Evolutionary conservation across 1,140 invertebrate species (phyloP).

Genomic region (Cotesia glomerata): DNA sequence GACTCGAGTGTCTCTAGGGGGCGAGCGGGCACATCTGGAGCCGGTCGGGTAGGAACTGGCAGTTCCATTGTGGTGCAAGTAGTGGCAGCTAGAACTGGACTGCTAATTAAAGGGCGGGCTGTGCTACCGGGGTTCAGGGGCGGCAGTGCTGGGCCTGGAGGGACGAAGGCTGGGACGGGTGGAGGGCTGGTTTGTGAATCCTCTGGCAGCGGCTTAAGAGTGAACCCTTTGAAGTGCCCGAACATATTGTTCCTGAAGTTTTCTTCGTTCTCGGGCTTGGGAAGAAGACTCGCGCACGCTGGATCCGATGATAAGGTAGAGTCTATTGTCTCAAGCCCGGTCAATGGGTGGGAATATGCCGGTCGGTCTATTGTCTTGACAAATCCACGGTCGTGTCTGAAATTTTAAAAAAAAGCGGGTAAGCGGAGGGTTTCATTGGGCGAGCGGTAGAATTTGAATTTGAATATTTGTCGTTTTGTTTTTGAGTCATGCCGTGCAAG

Average conservation of each 20-base stretch:
- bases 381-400: slow-evolving; percentile 49
- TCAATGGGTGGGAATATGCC: slow-evolving; percentile 37
- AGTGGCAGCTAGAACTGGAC: slow-evolving; percentile 78
- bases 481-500: not conserved
- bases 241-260: slow-evolving; percentile 72
- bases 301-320: slow-evolving; percentile 57
- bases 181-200: slow-evolving; percentile 22
- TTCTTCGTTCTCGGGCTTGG: slow-evolving; percentile 63
- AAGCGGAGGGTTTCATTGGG: slow-evolving; percentile 18
- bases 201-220: slow-evolving; percentile 70
- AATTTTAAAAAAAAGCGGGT: slow-evolving; percentile 43
- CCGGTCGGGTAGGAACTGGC: slow-evolving; percentile 65
- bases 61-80: slow-evolving; percentile 78
- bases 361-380: slow-evolving; percentile 59
- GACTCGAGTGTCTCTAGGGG: slow-evolving; percentile 48
- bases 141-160: slow-evolving; percentile 64
- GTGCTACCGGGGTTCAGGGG: slow-evolving; percentile 66
- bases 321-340: slow-evolving; percentile 58
- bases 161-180: slow-evolving; percentile 42
- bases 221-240: slow-evolving; percentile 85
- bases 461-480: not conserved
- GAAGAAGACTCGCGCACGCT: slow-evolving; percentile 59
- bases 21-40: slow-evolving; percentile 59
- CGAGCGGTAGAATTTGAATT: not conserved
- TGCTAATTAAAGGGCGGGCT: slow-evolving; percentile 77